Conservation (phyloP, 1,140 invertebrate genomes). For the Leptestheria dahalacensis region DNA sequence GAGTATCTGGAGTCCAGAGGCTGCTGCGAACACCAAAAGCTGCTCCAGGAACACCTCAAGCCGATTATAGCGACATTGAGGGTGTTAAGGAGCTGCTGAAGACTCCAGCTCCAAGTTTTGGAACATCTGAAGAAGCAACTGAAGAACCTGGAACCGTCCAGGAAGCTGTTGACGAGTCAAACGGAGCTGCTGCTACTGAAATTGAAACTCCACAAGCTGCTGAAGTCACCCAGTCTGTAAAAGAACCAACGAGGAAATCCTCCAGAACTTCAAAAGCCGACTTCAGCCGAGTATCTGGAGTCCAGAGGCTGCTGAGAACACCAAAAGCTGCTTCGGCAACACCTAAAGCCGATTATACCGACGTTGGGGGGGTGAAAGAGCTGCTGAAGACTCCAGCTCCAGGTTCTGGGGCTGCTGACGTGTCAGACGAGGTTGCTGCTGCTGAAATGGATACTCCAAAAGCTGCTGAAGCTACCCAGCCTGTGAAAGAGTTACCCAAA, state of each 20-base stretch:
- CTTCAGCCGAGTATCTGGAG: slow-evolving; percentile 14
- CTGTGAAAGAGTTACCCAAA: not conserved
- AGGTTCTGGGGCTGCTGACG: not conserved
- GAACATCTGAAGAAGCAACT: no score
- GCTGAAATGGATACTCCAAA: not conserved
- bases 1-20: slow-evolving; percentile 16
- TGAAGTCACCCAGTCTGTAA: not conserved
- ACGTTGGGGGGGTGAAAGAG: slow-evolving; percentile 19
- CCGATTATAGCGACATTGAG: not conserved
- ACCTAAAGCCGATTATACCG: slow-evolving; percentile 15
- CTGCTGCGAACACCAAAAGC: slow-evolving; percentile 16
- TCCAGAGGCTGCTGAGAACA: slow-evolving; percentile 18
- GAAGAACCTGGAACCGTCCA: not conserved
- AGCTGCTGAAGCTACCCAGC: not conserved
- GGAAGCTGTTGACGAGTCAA: not conserved
- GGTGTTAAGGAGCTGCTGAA: not conserved
- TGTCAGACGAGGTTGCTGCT: not conserved
- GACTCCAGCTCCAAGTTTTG: not conserved
- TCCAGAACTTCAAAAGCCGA: slow-evolving; percentile 4
- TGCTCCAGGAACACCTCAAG: not conserved
- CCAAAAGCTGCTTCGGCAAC: slow-evolving; percentile 13
- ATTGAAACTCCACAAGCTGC: not conserved
- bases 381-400: slow-evolving; percentile 18
- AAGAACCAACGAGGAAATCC: not conserved
- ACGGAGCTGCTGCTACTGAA: not conserved